These are phyloP conservation scores for Chloroclystis v-ata DNA, from an alignment of 2,888 invertebrate genomes.

Conservation along the genomic window DNA sequence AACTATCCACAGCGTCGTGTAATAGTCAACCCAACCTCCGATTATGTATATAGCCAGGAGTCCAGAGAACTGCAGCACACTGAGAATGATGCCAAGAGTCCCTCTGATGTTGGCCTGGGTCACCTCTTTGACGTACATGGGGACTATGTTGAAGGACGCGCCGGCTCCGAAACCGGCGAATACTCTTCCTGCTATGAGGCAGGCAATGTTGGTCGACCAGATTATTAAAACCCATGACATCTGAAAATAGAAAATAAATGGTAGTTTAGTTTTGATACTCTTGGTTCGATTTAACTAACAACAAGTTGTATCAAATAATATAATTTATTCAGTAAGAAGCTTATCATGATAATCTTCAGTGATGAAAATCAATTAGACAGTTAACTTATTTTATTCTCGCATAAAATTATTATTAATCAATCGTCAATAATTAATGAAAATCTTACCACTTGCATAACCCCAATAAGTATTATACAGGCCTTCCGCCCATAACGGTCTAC, in stretches of 20 bases:
- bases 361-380: too few relatives aligned
- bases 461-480: slow-evolving; percentile 27
- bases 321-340: too few relatives aligned
- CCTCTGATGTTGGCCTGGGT: slow-evolving; percentile 50
- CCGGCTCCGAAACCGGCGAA: slow-evolving; percentile 41
- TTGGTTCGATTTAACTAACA: too few relatives aligned
- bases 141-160: slow-evolving; percentile 42
- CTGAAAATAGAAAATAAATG: neutral
- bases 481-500: slow-evolving; percentile 62
- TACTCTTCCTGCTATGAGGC: slow-evolving; percentile 39
- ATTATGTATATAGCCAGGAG: slow-evolving; percentile 42
- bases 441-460: neutral
- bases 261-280: too few relatives aligned
- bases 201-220: neutral
- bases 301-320: too few relatives aligned
- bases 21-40: slow-evolving; percentile 47
- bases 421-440: too few relatives aligned
- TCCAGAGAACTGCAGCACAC: slow-evolving; percentile 41
- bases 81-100: slow-evolving; percentile 36
- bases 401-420: too few relatives aligned
- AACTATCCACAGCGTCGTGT: slow-evolving; percentile 39
- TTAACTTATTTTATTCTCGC: too few relatives aligned
- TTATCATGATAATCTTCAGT: too few relatives aligned
- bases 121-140: slow-evolving; percentile 53
- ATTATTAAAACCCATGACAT: neutral